phyloP scores from a whole-genome alignment of 1,140 invertebrate genomes.

The Stegodyphus mimosarum region DNA sequence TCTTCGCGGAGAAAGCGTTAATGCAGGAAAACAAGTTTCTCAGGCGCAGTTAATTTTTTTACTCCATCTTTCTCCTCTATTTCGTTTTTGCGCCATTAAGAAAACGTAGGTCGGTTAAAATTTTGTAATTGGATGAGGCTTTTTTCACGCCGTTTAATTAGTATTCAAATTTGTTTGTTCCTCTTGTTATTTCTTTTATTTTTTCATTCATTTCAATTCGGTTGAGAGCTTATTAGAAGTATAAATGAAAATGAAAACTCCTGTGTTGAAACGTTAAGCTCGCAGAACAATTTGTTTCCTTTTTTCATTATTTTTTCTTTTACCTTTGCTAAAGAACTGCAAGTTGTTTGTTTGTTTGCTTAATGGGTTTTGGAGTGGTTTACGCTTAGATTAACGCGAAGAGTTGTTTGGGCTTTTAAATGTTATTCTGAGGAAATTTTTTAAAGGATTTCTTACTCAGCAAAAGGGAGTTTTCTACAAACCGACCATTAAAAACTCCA shows the following conservation, averaged over 20 bases:
- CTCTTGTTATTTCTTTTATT: not conserved
- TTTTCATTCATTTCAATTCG: slow-evolving; percentile 24
- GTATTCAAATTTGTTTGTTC: slow-evolving; percentile 56
- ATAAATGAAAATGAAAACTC: slow-evolving; percentile 59
- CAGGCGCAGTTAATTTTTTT: slow-evolving; percentile 33
- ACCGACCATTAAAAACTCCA: not conserved
- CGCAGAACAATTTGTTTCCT: slow-evolving; percentile 51
- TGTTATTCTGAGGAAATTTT: not conserved
- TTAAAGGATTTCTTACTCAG: slow-evolving; percentile 9
- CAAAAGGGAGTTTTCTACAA: not conserved
- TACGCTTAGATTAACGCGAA: slow-evolving; percentile 46
- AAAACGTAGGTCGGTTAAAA: slow-evolving; percentile 42
- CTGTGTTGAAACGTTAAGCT: slow-evolving; percentile 57
- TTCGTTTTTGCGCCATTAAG: not conserved
- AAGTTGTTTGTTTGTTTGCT: slow-evolving; percentile 31
- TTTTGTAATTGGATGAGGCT: slow-evolving; percentile 56
- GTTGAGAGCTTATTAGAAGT: slow-evolving; percentile 56
- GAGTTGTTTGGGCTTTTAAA: slow-evolving; percentile 44
- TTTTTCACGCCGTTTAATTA: slow-evolving; percentile 59
- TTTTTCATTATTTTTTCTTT: slow-evolving; percentile 19
- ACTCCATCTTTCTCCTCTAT: slow-evolving; percentile 4
- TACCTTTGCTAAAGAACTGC: slow-evolving; percentile 29
- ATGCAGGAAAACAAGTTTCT: slow-evolving; percentile 24
- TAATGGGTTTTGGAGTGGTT: slow-evolving; percentile 51
- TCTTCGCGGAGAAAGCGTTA: slow-evolving; percentile 14